phyloP scores from a whole-genome alignment of 2,113 vertebrate genomes.

The Odobenus rosmarus region DNA sequence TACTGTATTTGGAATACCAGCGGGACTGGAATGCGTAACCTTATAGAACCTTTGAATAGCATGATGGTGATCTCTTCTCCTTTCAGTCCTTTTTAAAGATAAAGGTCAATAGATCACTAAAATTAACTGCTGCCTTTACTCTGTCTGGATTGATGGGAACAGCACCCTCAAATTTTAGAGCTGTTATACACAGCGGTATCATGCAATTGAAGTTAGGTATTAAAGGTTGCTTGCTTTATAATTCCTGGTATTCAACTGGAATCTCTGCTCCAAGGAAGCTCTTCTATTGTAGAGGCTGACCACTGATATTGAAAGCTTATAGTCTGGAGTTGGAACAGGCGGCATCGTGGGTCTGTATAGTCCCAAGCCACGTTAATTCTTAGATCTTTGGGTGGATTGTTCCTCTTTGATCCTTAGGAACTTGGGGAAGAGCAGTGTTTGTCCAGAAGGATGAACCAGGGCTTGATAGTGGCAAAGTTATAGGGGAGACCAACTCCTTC shows the following conservation, averaged over 20 bases:
- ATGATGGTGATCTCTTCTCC: background rate
- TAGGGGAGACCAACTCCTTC: background rate
- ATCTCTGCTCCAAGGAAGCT: background rate
- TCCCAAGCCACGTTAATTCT: background rate
- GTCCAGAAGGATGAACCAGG: background rate
- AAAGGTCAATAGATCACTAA: background rate
- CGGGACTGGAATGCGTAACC: background rate
- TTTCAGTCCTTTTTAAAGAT: background rate
- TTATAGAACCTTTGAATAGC: background rate
- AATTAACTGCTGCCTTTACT: background rate
- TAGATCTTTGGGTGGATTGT: background rate
- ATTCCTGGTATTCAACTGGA: background rate
- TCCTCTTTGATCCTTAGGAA: background rate
- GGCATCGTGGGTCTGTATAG: background rate
- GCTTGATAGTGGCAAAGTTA: background rate
- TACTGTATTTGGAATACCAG: background rate
- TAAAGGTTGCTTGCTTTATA: background rate
- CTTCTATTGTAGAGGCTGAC: background rate
- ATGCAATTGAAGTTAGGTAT: background rate
- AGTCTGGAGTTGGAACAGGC: background rate
- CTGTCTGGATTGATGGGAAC: background rate
- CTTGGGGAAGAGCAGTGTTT: background rate
- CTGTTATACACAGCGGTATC: fast-evolving
- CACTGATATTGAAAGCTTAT: background rate
- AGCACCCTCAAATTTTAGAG: background rate